These are phyloP conservation scores for Artibeus lituratus DNA, from an alignment of 2,797 vertebrate species.

Conservation along the genomic window DNA sequence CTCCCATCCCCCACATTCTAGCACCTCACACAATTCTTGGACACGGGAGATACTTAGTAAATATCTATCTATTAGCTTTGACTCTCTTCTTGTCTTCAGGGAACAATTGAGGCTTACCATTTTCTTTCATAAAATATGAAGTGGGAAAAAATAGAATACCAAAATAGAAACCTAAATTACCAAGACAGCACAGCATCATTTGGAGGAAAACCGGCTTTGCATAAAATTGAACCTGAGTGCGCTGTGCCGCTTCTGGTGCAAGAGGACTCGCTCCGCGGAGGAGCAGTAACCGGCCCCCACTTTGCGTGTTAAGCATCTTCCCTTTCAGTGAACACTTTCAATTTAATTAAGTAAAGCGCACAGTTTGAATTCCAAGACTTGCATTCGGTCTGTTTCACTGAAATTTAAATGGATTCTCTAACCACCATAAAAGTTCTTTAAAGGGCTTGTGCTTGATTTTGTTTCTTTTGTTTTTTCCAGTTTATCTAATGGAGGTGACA, in stretches of 20 bases:
- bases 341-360: slow-evolving; percentile 77
- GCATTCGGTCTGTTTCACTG: slow-evolving; percentile 70
- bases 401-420: slow-evolving; percentile 78
- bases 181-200: slow-evolving; percentile 42
- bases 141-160: slow-evolving; percentile 45
- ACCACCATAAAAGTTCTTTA: slow-evolving; percentile 65
- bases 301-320: slow-evolving; percentile 67
- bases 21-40: background rate
- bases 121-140: slow-evolving; percentile 66
- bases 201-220: slow-evolving; percentile 48
- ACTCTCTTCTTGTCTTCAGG: slow-evolving; percentile 34
- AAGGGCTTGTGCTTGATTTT: background rate
- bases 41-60: background rate
- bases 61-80: slow-evolving; percentile 14
- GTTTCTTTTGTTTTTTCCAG: background rate
- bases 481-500: slow-evolving; percentile 74
- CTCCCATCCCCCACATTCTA: background rate
- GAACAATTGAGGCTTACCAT: slow-evolving; percentile 46
- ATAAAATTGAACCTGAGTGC: slow-evolving; percentile 58
- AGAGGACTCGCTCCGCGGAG: slow-evolving; percentile 56
- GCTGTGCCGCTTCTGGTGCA: slow-evolving; percentile 50
- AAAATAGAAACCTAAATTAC: slow-evolving; percentile 65
- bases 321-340: slow-evolving; percentile 71
- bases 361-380: slow-evolving; percentile 74
- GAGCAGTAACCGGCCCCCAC: slow-evolving; percentile 53